Percentiles rank a stretch among this genome's conserved stretches.
phyloP scores from a whole-genome alignment of 1,140 invertebrate genomes.

The Cotesia chilonis region DNA sequence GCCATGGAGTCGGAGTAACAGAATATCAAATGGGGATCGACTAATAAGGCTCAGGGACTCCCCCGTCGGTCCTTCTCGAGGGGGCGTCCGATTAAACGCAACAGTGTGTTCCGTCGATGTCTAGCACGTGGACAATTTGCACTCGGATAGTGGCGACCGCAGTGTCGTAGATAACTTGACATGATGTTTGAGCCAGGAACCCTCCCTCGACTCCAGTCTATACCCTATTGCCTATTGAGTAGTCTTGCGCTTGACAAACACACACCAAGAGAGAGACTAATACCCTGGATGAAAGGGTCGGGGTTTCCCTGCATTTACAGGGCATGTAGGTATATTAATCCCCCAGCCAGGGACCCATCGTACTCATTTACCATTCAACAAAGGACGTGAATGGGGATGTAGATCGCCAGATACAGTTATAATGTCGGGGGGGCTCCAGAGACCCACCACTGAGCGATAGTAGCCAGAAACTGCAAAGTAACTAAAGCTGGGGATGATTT shows the following conservation, averaged over 20 bases:
- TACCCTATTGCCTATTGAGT: too few relatives aligned
- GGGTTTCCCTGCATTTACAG: not conserved
- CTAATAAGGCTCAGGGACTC: constrained; percentile 12
- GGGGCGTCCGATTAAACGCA: constrained; percentile 16
- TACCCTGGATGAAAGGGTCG: not conserved
- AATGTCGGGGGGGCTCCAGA: not conserved
- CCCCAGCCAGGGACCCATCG: not conserved
- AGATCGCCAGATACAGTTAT: constrained; percentile 21
- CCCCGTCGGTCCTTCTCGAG: too few relatives aligned
- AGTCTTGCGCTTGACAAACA: constrained; percentile 11
- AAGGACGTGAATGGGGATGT: constrained; percentile 9
- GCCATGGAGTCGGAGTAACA: too few relatives aligned
- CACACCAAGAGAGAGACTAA: not conserved
- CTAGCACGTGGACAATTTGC: constrained; percentile 20
- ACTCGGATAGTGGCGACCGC: constrained; percentile 6
- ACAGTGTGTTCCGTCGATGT: constrained; percentile 25
- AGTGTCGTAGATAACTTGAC: not conserved
- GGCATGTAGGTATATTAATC: not conserved
- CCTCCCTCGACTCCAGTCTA: not conserved
- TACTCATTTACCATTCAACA: constrained; percentile 20
- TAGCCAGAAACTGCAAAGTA: not conserved
- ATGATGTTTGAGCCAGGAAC: not conserved
- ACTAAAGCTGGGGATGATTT: not conserved
- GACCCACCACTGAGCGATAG: constrained; percentile 2
- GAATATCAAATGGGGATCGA: not conserved